Conservation (phyloP, 2,888 invertebrate genomes). For the Cosmorhoe ocellata region DNA sequence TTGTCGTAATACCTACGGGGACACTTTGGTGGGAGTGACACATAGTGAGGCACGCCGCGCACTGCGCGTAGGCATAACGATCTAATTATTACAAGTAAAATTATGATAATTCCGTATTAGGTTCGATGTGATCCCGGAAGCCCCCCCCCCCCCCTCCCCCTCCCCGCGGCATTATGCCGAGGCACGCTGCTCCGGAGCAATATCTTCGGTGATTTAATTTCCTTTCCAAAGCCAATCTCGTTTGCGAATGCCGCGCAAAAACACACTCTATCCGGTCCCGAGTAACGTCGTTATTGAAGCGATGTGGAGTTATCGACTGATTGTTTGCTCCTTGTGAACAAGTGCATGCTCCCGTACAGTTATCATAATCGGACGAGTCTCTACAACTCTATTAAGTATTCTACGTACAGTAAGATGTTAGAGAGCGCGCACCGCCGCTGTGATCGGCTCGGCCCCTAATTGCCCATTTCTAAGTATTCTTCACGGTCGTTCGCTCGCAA, state of each 20-base stretch:
- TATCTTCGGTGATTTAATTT: conserved; percentile 55
- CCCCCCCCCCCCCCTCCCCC: conserved; percentile 24
- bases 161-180: conserved; percentile 37
- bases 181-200: conserved; percentile 45
- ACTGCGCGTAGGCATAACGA: not conserved
- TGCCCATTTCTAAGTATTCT: conserved; percentile 29
- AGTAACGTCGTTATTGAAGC: not conserved
- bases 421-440: conserved; percentile 18
- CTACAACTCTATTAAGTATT: no score
- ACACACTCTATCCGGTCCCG: not conserved
- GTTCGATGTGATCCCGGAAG: conserved; percentile 23
- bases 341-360: not conserved
- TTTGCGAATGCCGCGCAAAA: conserved; percentile 15
- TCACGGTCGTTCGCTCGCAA: conserved; percentile 17
- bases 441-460: conserved; percentile 31
- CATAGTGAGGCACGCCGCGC: no score
- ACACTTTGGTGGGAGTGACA: no score
- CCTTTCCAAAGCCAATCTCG: conserved; percentile 33
- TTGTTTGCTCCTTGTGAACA: conserved; percentile 1
- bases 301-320: not conserved
- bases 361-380: no score
- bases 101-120: conserved; percentile 9
- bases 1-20: no score
- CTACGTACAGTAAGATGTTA: no score
- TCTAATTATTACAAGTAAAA: not conserved